phyloP scores from a whole-genome alignment of 2,888 invertebrate species.

The Agapostemon virescens region DNA sequence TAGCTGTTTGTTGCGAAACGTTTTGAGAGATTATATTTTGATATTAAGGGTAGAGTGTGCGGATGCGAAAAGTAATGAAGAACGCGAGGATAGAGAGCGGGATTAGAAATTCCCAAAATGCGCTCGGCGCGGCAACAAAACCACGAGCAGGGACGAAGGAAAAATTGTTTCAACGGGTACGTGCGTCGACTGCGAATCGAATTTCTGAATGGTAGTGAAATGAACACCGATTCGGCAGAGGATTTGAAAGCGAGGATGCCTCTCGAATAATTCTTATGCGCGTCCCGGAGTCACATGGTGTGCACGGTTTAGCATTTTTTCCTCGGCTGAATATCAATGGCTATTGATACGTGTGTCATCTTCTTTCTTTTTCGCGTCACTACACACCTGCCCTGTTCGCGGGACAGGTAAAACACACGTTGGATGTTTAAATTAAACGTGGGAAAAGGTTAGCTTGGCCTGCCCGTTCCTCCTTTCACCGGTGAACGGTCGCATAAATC shows the following conservation, averaged over 20 bases:
- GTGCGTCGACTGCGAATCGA: neutral
- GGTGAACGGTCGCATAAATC: constrained; percentile 76
- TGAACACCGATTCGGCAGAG: neutral
- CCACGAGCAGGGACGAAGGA: neutral
- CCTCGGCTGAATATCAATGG: constrained; percentile 61
- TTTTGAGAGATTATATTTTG: neutral
- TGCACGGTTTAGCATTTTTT: constrained; percentile 38
- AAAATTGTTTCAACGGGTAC: constrained; percentile 11
- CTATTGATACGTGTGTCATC: constrained; percentile 59
- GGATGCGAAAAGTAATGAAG: neutral
- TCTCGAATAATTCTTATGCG: constrained; percentile 11
- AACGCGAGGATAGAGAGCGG: neutral
- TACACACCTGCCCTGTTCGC: constrained; percentile 61
- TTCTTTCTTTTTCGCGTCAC: constrained; percentile 62
- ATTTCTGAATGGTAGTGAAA: neutral
- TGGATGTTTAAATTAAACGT: constrained; percentile 59
- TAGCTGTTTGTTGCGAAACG: too few relatives aligned
- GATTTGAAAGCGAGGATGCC: neutral
- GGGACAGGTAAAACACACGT: constrained; percentile 61
- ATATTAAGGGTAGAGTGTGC: neutral
- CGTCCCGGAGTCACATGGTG: constrained; percentile 14
- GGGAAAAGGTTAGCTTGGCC: constrained; percentile 62
- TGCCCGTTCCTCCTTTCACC: constrained; percentile 61
- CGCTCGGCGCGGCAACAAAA: neutral
- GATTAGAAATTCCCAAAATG: constrained; percentile 8